Evolutionary conservation across 2,797 vertebrate species (phyloP), one percentile per base, ranked within the genome.

Genomic region (Lepilemur ruficaudatus): DNA sequence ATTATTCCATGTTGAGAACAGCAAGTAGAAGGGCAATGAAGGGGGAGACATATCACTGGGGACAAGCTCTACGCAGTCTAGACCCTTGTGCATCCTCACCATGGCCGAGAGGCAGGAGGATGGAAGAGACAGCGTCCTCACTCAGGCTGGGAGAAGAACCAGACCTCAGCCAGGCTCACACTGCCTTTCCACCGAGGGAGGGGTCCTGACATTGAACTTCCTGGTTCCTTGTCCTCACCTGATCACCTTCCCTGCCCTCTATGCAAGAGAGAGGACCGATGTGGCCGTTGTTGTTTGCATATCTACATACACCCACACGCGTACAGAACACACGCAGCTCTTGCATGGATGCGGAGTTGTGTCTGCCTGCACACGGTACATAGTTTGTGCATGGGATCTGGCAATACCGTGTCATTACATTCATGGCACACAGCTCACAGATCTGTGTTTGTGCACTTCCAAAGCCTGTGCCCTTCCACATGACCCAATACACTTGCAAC

Each of bases 91-190:
- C 28, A n/a, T n/a, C 52, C 61, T 48, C 43, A 13, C 41, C 4
- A 4, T 11, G 6, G 57, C 88, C 12, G 2, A 0, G 32, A 55
- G 89, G 84, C 41, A 41, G 87, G 25, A 94, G 84, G 38, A 52
- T 25, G 89, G 88, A 65, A 12, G n/a, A 48, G 55, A 72, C 23
- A 15, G 22, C 1, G 28, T 23, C 41, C 20, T 65, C 15, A 0
- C 82, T 67, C 2, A 10, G 32, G 79, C 85, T 89, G 83, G 50
- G 81, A 85, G 92, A 72, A 52, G 93, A 93, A 61, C 89, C 93
- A 79, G 91, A 80, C 80, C 92, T 89, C 82, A 93, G 80, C 90
- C 92, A 79, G 63, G 22, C 38, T 86, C 85, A 57, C 50, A 14
- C 65, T 13, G 65, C 13, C 30, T 35, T 76, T 63, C 70, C 35